Conservation (phyloP, 2,888 invertebrate species). For the Ochropleura plecta region DNA sequence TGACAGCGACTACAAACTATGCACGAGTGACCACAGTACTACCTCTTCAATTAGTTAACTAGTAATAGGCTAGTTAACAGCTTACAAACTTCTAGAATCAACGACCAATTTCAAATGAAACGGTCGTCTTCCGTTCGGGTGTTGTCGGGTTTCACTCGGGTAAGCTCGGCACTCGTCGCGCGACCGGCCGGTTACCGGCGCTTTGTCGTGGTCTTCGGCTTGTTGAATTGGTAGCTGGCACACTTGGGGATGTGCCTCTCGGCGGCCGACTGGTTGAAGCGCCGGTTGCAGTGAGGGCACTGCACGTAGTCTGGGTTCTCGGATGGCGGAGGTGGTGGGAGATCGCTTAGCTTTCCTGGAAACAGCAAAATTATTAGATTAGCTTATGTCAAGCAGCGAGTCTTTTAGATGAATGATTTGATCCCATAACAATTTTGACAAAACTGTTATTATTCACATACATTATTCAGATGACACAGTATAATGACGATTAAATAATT, state of each 20-base stretch:
- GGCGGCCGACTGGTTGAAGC: constrained; percentile 96
- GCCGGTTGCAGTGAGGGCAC: constrained; percentile 96
- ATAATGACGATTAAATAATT: not conserved
- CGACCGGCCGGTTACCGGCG: constrained; percentile 77
- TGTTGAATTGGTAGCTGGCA: constrained; percentile 95
- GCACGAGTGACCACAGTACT: constrained; percentile 27
- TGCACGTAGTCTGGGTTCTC: constrained; percentile 97
- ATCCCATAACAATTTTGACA: not conserved
- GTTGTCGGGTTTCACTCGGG: constrained; percentile 36
- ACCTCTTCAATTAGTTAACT: constrained; percentile 3
- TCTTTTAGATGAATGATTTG: not conserved
- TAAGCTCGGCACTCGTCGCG: constrained; percentile 9
- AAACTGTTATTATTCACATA: not conserved
- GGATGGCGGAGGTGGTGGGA: constrained; percentile 97
- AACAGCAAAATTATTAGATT: not conserved
- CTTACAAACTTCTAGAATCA: constrained; percentile 9
- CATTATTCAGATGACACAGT: not conserved
- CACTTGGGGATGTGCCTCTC: constrained; percentile 98
- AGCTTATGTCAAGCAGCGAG: not conserved
- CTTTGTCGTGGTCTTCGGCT: constrained; percentile 89
- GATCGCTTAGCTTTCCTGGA: constrained; percentile 93
- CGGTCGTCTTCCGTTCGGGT: constrained; percentile 18
- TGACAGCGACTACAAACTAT: constrained; percentile 24
- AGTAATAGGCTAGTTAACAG: not conserved
- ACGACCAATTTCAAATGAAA: constrained; percentile 33